Evolutionary conservation across 2,113 vertebrate species (phyloP), one percentile per base, ranked within the genome.

Genomic region (Cynocephalus volans): DNA sequence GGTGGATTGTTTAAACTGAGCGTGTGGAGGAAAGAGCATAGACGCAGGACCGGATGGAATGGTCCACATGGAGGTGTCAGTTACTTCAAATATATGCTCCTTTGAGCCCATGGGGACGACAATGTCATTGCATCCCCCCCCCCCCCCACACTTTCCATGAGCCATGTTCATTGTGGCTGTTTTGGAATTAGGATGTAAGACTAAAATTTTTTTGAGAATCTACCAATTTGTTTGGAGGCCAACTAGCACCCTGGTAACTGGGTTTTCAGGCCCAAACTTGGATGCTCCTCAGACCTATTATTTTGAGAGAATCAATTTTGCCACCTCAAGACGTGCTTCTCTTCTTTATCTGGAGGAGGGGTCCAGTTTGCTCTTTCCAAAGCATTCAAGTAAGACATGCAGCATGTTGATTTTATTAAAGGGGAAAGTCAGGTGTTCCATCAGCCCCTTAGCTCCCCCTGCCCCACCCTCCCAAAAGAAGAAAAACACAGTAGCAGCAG

Each of bases 391-490:
- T 28, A 77, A 94, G 60, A 26, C 36, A 31, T 62, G 28, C 21
- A 69, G 21, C 9, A 52, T 69, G 24, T 7, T 85, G 79, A 54
- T 89, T 73, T 86, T 82, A 83, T 86, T 86, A 76, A 79, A 88
- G 56, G 67, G 1, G 33, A 86, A 33, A 60, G 45, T 9, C 54
- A 82, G 26, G 19, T 95, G 24, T 69, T 93, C 14, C 28, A 36
- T 41, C 19, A 77, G 23, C 10, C 1, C 21, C 33, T 52, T 41
- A 28, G 8, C 73, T 28, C 10, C 14, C 17, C 7, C 10, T 56
- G 8, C 6, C 48, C 9, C 45, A 6, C 1, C 1, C 11, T 2
- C 21, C 1, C 3, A 3, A 18, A 18, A 26, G 41, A 45, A 6
- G 14, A 28, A 67, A 36, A 28, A 69, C 0, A 31, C 36, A 60